A percentile compares a stretch with the other conserved stretches of the same genome.
Conservation (phyloP, 2,888 invertebrate genomes). For the Lithophane ornitopus region DNA sequence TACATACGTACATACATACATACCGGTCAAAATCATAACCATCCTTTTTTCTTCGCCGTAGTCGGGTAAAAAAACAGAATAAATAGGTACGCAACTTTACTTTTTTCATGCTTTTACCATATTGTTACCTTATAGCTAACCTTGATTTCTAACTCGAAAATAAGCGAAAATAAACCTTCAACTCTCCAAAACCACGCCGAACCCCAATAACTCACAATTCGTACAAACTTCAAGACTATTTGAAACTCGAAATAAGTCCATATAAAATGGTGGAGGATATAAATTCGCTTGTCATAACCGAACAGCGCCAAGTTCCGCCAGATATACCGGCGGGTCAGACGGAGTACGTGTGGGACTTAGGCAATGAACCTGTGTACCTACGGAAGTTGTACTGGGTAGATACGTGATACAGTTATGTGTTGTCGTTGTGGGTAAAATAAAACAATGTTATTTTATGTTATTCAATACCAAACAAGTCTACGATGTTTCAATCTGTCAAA, state of each 20-base stretch:
- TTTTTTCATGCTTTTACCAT: background rate
- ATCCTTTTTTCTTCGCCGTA: no score
- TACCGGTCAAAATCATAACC: no score
- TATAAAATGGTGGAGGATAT: conserved; percentile 66
- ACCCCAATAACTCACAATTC: conserved; percentile 51
- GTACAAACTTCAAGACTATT: conserved; percentile 60
- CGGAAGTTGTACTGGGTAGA: conserved; percentile 10
- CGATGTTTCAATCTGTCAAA: background rate
- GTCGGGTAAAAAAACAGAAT: background rate
- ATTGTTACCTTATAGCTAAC: background rate
- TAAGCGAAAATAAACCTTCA: conserved; percentile 26
- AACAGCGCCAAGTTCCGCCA: conserved; percentile 61
- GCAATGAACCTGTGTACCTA: conserved; percentile 45
- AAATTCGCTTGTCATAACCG: conserved; percentile 73
- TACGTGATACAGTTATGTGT: background rate
- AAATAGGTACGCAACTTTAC: no score
- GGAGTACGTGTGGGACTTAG: conserved; percentile 42
- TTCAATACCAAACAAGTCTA: background rate
- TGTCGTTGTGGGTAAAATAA: background rate
- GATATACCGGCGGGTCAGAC: conserved; percentile 53
- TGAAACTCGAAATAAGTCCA: conserved; percentile 60
- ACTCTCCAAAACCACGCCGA: conserved; percentile 16
- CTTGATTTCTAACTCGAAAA: conserved; percentile 7
- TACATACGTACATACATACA: no score
- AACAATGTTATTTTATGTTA: background rate